These are phyloP conservation scores for Eutrigla gurnardus DNA, from an alignment of 2,797 vertebrate genomes.

Conservation along the genomic window DNA sequence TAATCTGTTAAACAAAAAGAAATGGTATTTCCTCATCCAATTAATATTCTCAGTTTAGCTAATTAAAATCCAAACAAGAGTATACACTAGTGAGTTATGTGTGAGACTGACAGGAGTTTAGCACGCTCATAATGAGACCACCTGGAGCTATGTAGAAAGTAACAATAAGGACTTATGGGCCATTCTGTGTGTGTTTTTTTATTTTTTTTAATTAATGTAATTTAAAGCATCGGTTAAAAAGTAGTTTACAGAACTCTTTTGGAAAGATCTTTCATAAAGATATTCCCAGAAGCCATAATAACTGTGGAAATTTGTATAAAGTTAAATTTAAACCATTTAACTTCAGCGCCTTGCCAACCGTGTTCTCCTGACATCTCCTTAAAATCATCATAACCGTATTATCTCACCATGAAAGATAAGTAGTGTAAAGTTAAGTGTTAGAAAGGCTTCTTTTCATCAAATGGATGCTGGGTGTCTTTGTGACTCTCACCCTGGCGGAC, in stretches of 20 bases:
- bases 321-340: slow-evolving; percentile 21
- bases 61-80: slow-evolving; percentile 67
- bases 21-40: slow-evolving; percentile 74
- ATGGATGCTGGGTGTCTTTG: slow-evolving; percentile 41
- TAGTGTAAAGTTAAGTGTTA: slow-evolving; percentile 25
- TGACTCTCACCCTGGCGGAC: slow-evolving; percentile 34
- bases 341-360: not conserved
- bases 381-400: slow-evolving; percentile 23
- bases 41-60: slow-evolving; percentile 79
- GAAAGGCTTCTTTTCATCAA: slow-evolving; percentile 29
- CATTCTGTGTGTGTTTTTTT: slow-evolving; percentile 3
- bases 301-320: slow-evolving; percentile 1
- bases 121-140: slow-evolving; percentile 22
- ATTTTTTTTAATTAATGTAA: not conserved
- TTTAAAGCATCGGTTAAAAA: slow-evolving; percentile 18
- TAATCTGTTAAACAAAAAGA: slow-evolving; percentile 81
- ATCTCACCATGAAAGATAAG: slow-evolving; percentile 26
- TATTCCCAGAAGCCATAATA: slow-evolving; percentile 7
- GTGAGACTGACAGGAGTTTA: slow-evolving; percentile 64
- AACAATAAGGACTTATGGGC: slow-evolving; percentile 12
- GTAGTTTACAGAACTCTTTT: not conserved
- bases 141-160: slow-evolving; percentile 13
- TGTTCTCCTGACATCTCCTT: slow-evolving; percentile 10
- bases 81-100: slow-evolving; percentile 53
- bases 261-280: not conserved